phyloP scores from a whole-genome alignment of 2,888 invertebrate species.

The Patella caerulea region DNA sequence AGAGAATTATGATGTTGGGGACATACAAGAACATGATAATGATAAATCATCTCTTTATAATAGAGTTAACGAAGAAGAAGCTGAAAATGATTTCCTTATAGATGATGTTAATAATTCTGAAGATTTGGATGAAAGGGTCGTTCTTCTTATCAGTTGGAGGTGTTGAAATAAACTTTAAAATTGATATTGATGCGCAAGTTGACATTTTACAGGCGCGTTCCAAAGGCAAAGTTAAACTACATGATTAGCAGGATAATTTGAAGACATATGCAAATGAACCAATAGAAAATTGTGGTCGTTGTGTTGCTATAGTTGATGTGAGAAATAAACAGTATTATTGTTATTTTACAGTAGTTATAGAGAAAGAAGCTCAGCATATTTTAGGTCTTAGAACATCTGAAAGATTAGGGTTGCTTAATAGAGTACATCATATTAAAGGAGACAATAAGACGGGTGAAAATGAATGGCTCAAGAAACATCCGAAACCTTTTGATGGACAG shows the following conservation, averaged over 20 bases:
- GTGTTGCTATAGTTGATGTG: too few relatives aligned
- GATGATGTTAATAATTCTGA: neutral
- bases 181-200: neutral
- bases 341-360: neutral
- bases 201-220: neutral
- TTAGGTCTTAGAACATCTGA: neutral
- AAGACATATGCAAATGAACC: too few relatives aligned
- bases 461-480: neutral
- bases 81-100: neutral
- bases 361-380: neutral
- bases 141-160: neutral
- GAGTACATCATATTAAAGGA: neutral
- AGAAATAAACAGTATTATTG: too few relatives aligned
- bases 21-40: too few relatives aligned
- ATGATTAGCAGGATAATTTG: too few relatives aligned
- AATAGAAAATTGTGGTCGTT: neutral
- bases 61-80: neutral
- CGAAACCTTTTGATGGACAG: neutral
- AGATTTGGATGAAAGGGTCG: neutral
- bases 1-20: too few relatives aligned
- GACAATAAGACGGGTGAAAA: neutral
- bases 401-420: neutral
- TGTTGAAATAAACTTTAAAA: neutral
- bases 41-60: too few relatives aligned
- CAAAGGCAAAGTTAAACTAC: too few relatives aligned